Conservation (phyloP, 2,797 vertebrate genomes). For the Selene dorsalis region DNA sequence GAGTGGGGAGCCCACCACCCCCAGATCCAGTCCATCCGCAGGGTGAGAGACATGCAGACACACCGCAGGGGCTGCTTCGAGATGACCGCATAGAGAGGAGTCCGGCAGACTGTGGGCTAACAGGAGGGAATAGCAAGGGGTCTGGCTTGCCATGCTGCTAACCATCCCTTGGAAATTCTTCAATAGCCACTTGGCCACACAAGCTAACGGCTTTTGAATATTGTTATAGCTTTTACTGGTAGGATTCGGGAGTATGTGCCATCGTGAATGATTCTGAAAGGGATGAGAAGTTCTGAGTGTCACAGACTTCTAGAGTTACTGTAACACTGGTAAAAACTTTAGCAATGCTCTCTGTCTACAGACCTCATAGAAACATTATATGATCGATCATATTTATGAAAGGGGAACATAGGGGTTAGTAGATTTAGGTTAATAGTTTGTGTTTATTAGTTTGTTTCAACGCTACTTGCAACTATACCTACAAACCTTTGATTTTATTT, state of each 20-base stretch:
- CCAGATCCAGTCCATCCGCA: conserved; percentile 89
- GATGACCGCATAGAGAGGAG: conserved; percentile 73
- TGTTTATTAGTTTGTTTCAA: conserved; percentile 73
- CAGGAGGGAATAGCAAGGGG: conserved; percentile 50
- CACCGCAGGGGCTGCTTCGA: conserved; percentile 88
- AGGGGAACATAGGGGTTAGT: conserved; percentile 41
- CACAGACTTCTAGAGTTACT: conserved; percentile 53
- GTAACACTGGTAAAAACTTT: conserved; percentile 60
- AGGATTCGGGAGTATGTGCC: conserved; percentile 54
- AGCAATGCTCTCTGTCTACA: conserved; percentile 71
- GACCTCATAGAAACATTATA: conserved; percentile 64
- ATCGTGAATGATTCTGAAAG: conserved; percentile 41
- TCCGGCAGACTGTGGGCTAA: conserved; percentile 40
- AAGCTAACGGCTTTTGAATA: conserved; percentile 55
- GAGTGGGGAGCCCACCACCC: conserved; percentile 88
- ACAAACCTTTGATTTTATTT: conserved; percentile 47
- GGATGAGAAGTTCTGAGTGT: conserved; percentile 43
- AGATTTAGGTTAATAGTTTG: conserved; percentile 62
- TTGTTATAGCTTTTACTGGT: conserved; percentile 67
- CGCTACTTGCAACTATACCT: conserved; percentile 50
- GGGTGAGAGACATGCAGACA: conserved; percentile 89
- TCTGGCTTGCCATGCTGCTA: conserved; percentile 43
- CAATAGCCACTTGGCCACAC: conserved; percentile 50
- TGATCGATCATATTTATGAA: conserved; percentile 66
- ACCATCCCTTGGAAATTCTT: conserved; percentile 61